Percentiles rank a stretch among this genome's conserved stretches.
Evolutionary conservation across 2,888 invertebrate species (phyloP).

Genomic region (Microplitis deprimator): DNA sequence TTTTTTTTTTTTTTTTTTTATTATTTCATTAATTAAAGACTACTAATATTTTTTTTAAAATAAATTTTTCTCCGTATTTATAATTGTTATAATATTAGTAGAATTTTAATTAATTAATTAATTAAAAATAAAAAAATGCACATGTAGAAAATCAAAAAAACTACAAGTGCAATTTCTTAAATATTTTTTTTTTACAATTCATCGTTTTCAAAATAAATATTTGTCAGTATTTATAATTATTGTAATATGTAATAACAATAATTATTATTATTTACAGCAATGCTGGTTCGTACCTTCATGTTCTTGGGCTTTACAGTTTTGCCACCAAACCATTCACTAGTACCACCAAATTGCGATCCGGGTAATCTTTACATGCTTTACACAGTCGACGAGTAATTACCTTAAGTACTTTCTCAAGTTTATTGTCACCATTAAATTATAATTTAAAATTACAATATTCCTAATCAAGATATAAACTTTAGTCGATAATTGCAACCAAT

Average conservation of each 20-base stretch:
- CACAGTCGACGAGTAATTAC: slow-evolving; percentile 71
- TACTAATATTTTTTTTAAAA: too few relatives aligned
- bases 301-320: slow-evolving; percentile 94
- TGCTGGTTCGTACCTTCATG: slow-evolving; percentile 95
- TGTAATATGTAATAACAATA: not conserved
- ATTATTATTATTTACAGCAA: slow-evolving; percentile 73
- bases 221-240: not conserved
- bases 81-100: not conserved
- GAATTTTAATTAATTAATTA: not conserved
- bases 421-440: slow-evolving; percentile 33
- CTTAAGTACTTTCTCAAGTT: slow-evolving; percentile 61
- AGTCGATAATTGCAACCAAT: slow-evolving; percentile 9
- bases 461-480: slow-evolving; percentile 20
- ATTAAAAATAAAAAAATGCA: not conserved
- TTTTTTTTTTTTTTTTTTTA: too few relatives aligned
- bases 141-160: too few relatives aligned
- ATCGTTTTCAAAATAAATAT: not conserved
- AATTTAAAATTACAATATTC: too few relatives aligned
- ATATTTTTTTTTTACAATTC: too few relatives aligned
- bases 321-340: slow-evolving; percentile 84
- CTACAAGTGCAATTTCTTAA: too few relatives aligned
- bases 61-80: too few relatives aligned
- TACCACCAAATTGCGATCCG: slow-evolving; percentile 79
- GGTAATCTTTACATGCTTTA: slow-evolving; percentile 78
- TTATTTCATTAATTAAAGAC: too few relatives aligned